Percentiles rank a stretch among this genome's conserved stretches.
Conservation (phyloP, 2,113 vertebrate species). For the Platanista minor region DNA sequence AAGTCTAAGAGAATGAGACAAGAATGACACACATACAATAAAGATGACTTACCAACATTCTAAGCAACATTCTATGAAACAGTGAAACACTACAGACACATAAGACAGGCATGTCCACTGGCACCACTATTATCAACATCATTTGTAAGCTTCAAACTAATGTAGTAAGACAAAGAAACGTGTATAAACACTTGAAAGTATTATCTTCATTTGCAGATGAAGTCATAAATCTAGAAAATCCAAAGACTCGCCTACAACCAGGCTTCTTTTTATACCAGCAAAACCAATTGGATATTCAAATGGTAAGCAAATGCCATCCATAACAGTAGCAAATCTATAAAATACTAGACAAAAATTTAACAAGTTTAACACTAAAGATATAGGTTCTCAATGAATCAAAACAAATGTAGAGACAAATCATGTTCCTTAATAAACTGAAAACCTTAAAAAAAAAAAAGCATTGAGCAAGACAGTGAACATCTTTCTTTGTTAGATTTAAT, state of each 20-base stretch:
- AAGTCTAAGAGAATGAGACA: neutral
- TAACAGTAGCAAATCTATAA: neutral
- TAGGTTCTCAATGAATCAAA: neutral
- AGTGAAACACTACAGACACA: neutral
- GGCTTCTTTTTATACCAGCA: neutral
- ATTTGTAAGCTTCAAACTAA: neutral
- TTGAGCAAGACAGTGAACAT: neutral
- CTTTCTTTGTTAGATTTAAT: neutral
- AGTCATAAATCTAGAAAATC: neutral
- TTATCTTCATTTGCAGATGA: neutral
- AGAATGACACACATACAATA: neutral
- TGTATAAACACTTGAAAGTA: neutral
- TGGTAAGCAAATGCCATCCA: neutral
- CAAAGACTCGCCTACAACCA: neutral
- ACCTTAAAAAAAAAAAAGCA: neutral
- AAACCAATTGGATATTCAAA: slow-evolving; percentile 26
- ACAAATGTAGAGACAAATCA: neutral
- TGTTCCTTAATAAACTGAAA: neutral
- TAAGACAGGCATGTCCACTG: neutral
- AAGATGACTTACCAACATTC: neutral
- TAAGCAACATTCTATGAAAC: neutral
- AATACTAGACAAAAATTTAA: neutral
- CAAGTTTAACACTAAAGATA: neutral
- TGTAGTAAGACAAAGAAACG: neutral
- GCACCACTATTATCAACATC: neutral